Base-by-base conservation (phyloP, 2,113 vertebrate species). In the Micromys minutus region DNA sequence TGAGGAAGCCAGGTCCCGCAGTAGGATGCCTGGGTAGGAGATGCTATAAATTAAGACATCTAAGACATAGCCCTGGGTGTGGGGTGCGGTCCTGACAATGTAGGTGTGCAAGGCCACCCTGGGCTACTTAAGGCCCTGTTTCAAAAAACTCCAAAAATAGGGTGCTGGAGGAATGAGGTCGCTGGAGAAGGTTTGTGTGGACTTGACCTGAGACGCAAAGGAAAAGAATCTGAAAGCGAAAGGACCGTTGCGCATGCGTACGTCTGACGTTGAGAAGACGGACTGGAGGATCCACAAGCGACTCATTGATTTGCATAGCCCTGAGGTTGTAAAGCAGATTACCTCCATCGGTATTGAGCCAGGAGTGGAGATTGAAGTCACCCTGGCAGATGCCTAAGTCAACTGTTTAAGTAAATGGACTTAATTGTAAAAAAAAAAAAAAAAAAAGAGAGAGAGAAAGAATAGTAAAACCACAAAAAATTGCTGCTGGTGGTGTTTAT, bases 271-370 rank as follows among this genome's bases (percentile, higher is more conserved):
- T n/a, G n/a, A n/a, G n/a, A n/a, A n/a, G n/a, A n/a, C n/a, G n/a
- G n/a, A n/a, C n/a, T n/a, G n/a, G 99, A 98, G 99, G 45, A 99
- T 99, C 98, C 99, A 99, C 88, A 99, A 99, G 97, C 99, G 99
- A 7, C 99, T 99, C 77, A 99, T 99, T 55, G 99, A 99, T 95
- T 98, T 99, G 79, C 99, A 99, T 98, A 99, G 99, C 87, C 99
- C 99, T 2, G 99, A 99, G 98, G 99, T 99, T 0, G 99, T 99
- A 24, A 99, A 99, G 97, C 99, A 99, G 98, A 99, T 99, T 97
- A 99, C 99, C 88, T 99, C 99, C 97, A 99, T 99, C 99, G 99
- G 99, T 98, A 99, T 99, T 5, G 99, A 99, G 39, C 99, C 99
- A 0, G 99, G 99, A 87, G 99, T 99, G 2, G 99, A 99, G 98